phyloP scores from a whole-genome alignment of 2,888 invertebrate genomes.

The Drosophila algonquin region DNA sequence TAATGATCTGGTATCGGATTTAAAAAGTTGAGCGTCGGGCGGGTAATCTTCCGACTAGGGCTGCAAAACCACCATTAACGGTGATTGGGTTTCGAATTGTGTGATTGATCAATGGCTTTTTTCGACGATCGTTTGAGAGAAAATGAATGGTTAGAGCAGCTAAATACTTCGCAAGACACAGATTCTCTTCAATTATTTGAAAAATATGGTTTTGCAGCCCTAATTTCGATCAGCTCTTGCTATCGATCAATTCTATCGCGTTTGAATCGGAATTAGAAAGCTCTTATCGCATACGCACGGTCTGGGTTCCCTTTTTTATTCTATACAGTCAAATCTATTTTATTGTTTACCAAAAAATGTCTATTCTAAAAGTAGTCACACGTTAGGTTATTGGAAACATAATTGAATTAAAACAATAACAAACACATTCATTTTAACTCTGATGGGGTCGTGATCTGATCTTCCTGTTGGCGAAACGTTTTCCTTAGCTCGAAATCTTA shows the following conservation, averaged over 20 bases:
- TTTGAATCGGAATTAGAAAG: slow-evolving; percentile 9
- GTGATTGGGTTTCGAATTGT: too few relatives aligned
- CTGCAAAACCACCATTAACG: too few relatives aligned
- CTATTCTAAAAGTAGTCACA: slow-evolving; percentile 5
- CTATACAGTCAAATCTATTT: slow-evolving; percentile 15
- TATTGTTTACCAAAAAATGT: slow-evolving; percentile 8
- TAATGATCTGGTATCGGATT: not conserved
- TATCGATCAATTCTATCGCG: slow-evolving; percentile 26
- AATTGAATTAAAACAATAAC: slow-evolving; percentile 54
- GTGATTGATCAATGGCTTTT: too few relatives aligned
- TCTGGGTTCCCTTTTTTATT: not conserved
- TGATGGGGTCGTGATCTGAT: slow-evolving; percentile 8
- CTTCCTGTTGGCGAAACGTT: slow-evolving; percentile 17
- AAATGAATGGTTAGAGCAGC: too few relatives aligned
- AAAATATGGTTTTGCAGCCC: not conserved
- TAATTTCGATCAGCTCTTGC: not conserved
- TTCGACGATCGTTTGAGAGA: too few relatives aligned
- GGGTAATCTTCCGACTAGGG: too few relatives aligned
- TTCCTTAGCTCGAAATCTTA: slow-evolving; percentile 26
- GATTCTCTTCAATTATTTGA: too few relatives aligned
- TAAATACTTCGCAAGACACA: too few relatives aligned
- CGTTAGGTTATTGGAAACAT: not conserved
- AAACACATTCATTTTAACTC: slow-evolving; percentile 24
- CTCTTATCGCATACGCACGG: not conserved
- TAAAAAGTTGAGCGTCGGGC: not conserved